Evolutionary conservation across 2,888 invertebrate species (phyloP), one percentile per base, ranked within the genome.

Genomic region (Corythucha ciliata): DNA sequence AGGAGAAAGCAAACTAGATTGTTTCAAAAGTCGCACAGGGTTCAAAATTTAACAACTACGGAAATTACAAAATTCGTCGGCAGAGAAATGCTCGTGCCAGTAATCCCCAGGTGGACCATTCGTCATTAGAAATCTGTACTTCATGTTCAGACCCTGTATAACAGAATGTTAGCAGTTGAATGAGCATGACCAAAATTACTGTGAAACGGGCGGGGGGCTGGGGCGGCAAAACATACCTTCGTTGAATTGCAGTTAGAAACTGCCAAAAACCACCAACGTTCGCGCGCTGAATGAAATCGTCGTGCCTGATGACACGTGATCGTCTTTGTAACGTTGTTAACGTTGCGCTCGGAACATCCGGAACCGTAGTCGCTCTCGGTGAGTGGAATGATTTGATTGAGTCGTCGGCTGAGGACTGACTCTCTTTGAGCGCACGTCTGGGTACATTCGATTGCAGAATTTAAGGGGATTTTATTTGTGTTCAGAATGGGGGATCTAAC

Each of bases 241-340:
- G 71, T 71, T 34, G 76, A 76, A 41, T 80, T 78, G 65, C 90
- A 91, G 63, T 86, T 86, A 57, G 85, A 82, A 27, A 90, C 70
- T 1, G 86, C 91, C 26, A 94, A 77, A 63, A 88, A 94, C 93
- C 94, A 94, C 93, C 93, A 94, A 24, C 93, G 70, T 63, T 89
- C 90, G 45, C 93, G 74, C 0, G 82, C 77, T 1, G 89, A 87
- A 3, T 80, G 70, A 66, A 91, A 92, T 48, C 78, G 72, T 47
- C 88, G 71, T 1, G 79, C 73, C 62, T 80, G 80, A 59, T 76
- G 77, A 60, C 83, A 83, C 4, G 73, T 70, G 0, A 80, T 74
- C 2, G 73, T 57, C 4, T 32, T 32, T 12, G 47, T 51, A 7
- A 45, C 34, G 37, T 26, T 52, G 34, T 54, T 58, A n/a, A 49